A percentile compares a stretch with the other conserved stretches of the same genome.
Evolutionary conservation across 2,888 invertebrate genomes (phyloP).

Genomic region (Tipula vernalis): DNA sequence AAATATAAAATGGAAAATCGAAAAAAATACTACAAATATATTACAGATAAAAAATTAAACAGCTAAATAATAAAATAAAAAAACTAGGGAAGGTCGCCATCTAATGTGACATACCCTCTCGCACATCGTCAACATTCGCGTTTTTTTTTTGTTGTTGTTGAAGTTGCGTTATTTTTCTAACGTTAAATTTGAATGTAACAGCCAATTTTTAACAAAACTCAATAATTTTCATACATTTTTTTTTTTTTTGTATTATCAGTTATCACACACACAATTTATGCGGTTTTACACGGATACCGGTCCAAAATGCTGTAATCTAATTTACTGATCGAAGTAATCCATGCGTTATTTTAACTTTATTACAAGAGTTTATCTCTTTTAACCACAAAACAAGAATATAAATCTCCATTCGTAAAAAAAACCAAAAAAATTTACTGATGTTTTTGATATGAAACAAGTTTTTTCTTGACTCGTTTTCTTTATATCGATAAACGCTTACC

Average conservation of each 20-base stretch:
- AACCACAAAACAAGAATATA: not conserved
- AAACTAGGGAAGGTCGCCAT: not conserved
- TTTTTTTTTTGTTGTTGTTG: not conserved
- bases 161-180: not conserved
- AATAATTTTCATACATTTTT: not conserved
- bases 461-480: not conserved
- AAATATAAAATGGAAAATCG: not conserved
- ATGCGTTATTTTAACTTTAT: not conserved
- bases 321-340: not conserved
- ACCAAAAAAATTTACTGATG: not conserved
- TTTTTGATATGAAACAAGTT: not conserved
- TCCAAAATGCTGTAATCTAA: not conserved
- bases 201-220: not conserved
- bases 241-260: not conserved
- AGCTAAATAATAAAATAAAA: not conserved
- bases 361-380: not conserved
- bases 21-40: not conserved
- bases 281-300: not conserved
- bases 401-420: not conserved
- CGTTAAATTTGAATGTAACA: not conserved
- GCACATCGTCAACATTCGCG: not conserved
- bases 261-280: not conserved
- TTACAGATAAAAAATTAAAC: not conserved
- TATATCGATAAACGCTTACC: not conserved
- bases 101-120: not conserved